Evolutionary conservation across 1,140 invertebrate genomes (phyloP), one percentile per base, ranked within the genome.

Genomic region (Rhopalosiphum maidis): DNA sequence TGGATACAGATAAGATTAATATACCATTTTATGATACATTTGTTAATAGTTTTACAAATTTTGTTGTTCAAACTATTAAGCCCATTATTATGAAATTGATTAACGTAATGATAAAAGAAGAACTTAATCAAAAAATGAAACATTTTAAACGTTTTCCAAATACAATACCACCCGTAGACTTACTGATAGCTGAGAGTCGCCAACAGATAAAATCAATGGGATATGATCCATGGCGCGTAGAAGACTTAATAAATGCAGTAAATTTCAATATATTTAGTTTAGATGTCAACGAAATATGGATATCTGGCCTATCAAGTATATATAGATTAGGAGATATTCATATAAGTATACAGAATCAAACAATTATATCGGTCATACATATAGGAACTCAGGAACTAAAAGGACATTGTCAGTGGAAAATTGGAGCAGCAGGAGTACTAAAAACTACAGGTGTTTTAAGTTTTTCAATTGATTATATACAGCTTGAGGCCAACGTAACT

Each of bases 111-210:
- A 94, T 97, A 8, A 95, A 96, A 95, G 95, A 95, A 94, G 94
- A 94, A 48, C 91, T 95, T 30, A 94, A 95, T 94, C 94, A 94
- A 77, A 92, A 95, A 85, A 92, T 95, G 89, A 94, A 94, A 94
- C 96, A 97, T 94, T 95, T 97, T 22, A 96, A 97, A 11, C 96
- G 97, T 94, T 97, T 98, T 94, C 97, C 97, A 0, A 98, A 98
- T 95, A 98, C 98, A 0, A 97, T 98, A 94, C 97, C 97, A 21
- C 98, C 98, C 0, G 95, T 98, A 86, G 98, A 98, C 94, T 97
- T 98, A 96, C 96, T 97, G 22, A 96, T 98, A 68, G 96, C 97
- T 9, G 97, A 97, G 94, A 96, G 96, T 1, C 96, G 98, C 22
- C 97, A 97, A 94, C 96, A 97, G 94, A 97, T 98, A 5, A 96